Conservation (phyloP, 53 echinoderm and acorn worm genomes). For the Holothuria leucospilota region DNA sequence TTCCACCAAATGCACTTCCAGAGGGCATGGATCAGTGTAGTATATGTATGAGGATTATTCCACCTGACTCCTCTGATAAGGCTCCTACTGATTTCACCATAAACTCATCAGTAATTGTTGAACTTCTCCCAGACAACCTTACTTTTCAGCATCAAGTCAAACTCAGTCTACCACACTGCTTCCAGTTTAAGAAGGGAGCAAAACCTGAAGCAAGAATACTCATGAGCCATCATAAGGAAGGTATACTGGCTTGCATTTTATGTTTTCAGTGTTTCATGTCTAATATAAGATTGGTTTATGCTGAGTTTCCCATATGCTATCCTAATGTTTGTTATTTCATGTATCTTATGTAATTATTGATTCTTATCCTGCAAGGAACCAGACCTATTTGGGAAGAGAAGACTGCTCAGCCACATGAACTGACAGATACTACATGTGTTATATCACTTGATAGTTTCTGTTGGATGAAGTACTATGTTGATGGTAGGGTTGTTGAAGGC, state of each 20-base stretch:
- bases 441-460: not conserved
- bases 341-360: not conserved
- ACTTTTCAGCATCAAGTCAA: not conserved
- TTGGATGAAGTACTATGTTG: not conserved
- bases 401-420: not conserved
- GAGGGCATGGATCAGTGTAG: not conserved
- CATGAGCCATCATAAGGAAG: slow-evolving; percentile 8
- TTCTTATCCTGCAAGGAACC: not conserved
- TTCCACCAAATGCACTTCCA: no score
- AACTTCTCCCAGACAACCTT: not conserved
- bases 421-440: not conserved
- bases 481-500: not conserved
- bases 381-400: not conserved
- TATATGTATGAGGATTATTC: slow-evolving; percentile 1
- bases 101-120: slow-evolving; percentile 8
- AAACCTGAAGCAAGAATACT: not conserved
- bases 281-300: no score
- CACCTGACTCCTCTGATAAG: not conserved
- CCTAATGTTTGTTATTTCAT: no score
- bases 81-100: not conserved
- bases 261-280: no score
- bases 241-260: not conserved
- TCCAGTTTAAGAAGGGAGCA: not conserved
- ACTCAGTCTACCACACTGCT: slow-evolving; percentile 17
- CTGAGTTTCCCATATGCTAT: no score